A percentile compares a stretch with the other conserved stretches of the same genome.
Conservation (phyloP, 2,797 vertebrate genomes). For the Hoplostethus mediterraneus region DNA sequence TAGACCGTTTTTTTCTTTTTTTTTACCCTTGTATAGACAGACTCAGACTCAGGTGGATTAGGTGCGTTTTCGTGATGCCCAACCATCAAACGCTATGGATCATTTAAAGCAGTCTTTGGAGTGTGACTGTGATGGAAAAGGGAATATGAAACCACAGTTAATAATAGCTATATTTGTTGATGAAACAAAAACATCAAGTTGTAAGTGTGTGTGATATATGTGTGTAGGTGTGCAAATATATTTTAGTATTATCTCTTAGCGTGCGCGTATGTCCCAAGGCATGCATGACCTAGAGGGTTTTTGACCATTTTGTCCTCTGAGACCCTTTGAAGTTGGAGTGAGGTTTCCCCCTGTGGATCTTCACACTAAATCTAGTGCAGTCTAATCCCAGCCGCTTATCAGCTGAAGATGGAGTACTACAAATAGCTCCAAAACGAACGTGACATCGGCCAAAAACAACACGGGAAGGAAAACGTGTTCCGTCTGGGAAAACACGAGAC, state of each 20-base stretch:
- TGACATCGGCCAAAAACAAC: background rate
- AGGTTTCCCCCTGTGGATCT: conserved; percentile 29
- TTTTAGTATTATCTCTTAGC: conserved; percentile 21
- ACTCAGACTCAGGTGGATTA: conserved; percentile 6
- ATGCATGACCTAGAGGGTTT: conserved; percentile 34
- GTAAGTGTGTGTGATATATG: background rate
- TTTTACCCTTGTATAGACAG: conserved; percentile 3
- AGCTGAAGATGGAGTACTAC: background rate
- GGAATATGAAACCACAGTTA: conserved; percentile 51
- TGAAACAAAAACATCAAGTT: conserved; percentile 48
- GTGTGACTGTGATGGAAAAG: conserved; percentile 48
- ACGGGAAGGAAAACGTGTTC: background rate
- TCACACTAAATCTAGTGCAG: conserved; percentile 25
- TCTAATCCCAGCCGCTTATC: conserved; percentile 13
- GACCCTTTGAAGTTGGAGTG: conserved; percentile 35
- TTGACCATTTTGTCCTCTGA: conserved; percentile 26
- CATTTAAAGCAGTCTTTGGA: conserved; percentile 37
- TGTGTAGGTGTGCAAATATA: background rate
- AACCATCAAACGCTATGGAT: conserved; percentile 40
- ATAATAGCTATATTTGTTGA: conserved; percentile 67
- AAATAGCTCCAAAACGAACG: conserved; percentile 18
- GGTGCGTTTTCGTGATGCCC: conserved; percentile 14
- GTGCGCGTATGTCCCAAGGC: conserved; percentile 32
- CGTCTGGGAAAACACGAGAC: background rate
- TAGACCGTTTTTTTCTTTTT: conserved; percentile 1